Percentiles rank a stretch among this genome's conserved stretches.
phyloP scores from a whole-genome alignment of 2,888 invertebrate genomes.

The Clanis bilineata region DNA sequence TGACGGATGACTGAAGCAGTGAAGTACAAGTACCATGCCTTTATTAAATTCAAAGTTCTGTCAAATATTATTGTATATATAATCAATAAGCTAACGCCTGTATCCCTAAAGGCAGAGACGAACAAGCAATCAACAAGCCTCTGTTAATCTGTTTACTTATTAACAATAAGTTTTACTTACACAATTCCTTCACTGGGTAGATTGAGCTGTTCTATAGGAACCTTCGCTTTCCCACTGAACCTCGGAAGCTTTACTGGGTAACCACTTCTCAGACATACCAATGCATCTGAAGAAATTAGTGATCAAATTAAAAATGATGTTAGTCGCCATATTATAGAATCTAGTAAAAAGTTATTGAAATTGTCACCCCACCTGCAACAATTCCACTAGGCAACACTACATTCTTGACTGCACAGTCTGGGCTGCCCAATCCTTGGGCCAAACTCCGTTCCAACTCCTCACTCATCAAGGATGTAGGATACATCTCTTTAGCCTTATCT shows the following conservation, averaged over 20 bases:
- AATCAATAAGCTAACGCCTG: too few relatives aligned
- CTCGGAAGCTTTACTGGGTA: slow-evolving; percentile 48
- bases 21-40: too few relatives aligned
- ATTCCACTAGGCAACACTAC: slow-evolving; percentile 80
- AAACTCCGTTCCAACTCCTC: slow-evolving; percentile 73
- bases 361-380: slow-evolving; percentile 70
- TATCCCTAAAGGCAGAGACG: too few relatives aligned
- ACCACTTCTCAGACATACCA: slow-evolving; percentile 57
- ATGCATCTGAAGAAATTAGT: slow-evolving; percentile 51
- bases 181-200: slow-evolving; percentile 50
- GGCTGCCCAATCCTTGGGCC: slow-evolving; percentile 80
- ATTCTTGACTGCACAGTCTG: slow-evolving; percentile 76
- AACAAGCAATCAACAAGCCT: too few relatives aligned
- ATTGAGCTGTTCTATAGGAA: slow-evolving; percentile 61
- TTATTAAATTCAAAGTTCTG: too few relatives aligned
- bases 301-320: background rate
- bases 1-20: too few relatives aligned
- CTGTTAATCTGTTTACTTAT: too few relatives aligned
- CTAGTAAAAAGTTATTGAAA: too few relatives aligned
- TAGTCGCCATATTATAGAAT: too few relatives aligned
- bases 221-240: slow-evolving; percentile 34
- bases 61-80: too few relatives aligned
- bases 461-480: slow-evolving; percentile 51
- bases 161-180: slow-evolving; percentile 43
- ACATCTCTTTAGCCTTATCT: slow-evolving; percentile 52